These are phyloP conservation scores for Drosophila nikananu DNA, from an alignment of 1,140 invertebrate genomes.

Conservation along the genomic window DNA sequence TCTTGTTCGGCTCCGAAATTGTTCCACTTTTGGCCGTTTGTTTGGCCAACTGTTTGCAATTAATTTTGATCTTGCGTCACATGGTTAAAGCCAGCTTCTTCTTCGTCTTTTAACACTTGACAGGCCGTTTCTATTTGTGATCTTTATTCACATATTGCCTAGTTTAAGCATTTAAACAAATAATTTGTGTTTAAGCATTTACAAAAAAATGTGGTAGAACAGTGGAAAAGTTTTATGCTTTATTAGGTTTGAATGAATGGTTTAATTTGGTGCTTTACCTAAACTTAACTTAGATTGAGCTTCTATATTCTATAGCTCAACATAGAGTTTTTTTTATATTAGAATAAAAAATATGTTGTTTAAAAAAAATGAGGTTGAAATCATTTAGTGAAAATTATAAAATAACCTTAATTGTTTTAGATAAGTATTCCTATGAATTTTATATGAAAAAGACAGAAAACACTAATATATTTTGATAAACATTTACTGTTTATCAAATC, in stretches of 20 bases:
- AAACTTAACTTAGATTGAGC: background rate
- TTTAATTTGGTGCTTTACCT: background rate
- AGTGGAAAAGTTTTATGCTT: background rate
- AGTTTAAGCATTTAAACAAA: background rate
- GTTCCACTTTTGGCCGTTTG: background rate
- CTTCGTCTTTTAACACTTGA: background rate
- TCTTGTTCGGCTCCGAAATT: background rate
- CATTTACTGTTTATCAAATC: no score
- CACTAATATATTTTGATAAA: no score
- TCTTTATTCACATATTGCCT: background rate
- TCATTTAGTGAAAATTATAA: background rate
- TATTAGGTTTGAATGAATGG: background rate
- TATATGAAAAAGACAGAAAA: background rate
- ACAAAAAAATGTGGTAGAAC: background rate
- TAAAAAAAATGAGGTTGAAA: background rate
- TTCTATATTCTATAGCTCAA: background rate
- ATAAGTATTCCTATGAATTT: background rate
- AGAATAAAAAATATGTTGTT: background rate
- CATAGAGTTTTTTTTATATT: background rate
- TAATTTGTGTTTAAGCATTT: background rate
- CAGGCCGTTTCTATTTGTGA: background rate
- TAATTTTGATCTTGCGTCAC: background rate
- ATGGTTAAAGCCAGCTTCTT: no score
- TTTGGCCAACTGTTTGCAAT: conserved; percentile 13
- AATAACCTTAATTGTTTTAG: background rate